Evolutionary conservation across 2,888 invertebrate genomes (phyloP).

Genomic region (Idaea straminata): DNA sequence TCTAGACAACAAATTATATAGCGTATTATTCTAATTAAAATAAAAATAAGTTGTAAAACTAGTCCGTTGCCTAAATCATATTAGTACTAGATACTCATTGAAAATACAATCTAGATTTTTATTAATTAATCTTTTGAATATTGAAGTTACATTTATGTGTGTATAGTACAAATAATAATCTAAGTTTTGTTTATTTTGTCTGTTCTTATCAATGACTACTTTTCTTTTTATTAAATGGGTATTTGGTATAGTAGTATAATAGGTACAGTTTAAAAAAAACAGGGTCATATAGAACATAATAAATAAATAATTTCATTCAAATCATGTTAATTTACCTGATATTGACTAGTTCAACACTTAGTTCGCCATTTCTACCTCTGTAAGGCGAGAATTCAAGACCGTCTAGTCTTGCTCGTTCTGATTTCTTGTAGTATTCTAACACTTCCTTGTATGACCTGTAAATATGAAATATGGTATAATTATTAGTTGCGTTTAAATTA

Average conservation of each 20-base stretch:
- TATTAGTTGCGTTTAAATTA: constrained; percentile 2
- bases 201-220: no score
- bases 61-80: not conserved
- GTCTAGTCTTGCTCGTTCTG: constrained; percentile 67
- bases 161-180: no score
- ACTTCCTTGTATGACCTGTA: constrained; percentile 82
- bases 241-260: no score
- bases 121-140: not conserved
- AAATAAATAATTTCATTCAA: not conserved
- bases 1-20: no score
- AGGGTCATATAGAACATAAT: constrained; percentile 1
- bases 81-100: not conserved
- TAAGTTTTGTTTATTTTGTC: no score
- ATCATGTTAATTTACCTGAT: constrained; percentile 42
- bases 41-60: not conserved
- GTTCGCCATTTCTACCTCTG: constrained; percentile 78
- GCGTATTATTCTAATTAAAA: not conserved
- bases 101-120: not conserved
- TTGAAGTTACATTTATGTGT: not conserved
- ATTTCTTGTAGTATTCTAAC: constrained; percentile 79
- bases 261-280: not conserved
- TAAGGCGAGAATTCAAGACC: constrained; percentile 67
- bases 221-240: no score
- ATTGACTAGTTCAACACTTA: constrained; percentile 80
- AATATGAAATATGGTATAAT: constrained; percentile 6